These are phyloP conservation scores for Montipora capricornis DNA, from an alignment of 64 coral and sea anemone genomes.

Conservation along the genomic window DNA sequence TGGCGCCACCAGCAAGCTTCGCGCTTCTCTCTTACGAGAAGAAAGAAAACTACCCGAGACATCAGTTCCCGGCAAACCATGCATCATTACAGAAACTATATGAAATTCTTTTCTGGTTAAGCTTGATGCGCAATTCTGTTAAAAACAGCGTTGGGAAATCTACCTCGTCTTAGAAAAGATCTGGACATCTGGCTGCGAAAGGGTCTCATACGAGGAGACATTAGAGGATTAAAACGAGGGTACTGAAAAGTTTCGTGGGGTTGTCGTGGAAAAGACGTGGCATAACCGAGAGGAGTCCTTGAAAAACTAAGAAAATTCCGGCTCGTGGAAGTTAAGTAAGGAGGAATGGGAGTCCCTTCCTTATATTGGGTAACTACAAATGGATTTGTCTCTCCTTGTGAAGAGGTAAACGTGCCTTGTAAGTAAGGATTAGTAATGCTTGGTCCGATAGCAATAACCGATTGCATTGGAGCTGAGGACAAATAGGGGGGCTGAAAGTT, in stretches of 20 bases:
- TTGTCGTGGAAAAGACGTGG: neutral
- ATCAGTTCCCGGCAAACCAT: too few relatives aligned
- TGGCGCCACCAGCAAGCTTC: too few relatives aligned
- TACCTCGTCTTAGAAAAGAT: neutral
- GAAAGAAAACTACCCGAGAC: too few relatives aligned
- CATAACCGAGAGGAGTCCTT: neutral
- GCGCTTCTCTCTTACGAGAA: too few relatives aligned
- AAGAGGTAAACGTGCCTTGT: neutral
- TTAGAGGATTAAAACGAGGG: neutral
- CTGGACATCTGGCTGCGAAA: neutral
- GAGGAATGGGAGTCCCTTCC: neutral
- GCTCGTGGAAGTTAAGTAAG: neutral
- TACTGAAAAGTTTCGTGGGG: conserved; percentile 4
- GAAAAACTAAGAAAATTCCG: neutral
- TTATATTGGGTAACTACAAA: neutral
- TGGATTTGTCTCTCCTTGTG: neutral
- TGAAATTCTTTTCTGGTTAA: neutral
- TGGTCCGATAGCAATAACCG: neutral
- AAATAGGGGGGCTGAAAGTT: conserved; percentile 8
- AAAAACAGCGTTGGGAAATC: conserved; percentile 15
- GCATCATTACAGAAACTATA: too few relatives aligned
- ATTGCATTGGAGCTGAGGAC: neutral
- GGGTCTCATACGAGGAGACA: neutral
- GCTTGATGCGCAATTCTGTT: conserved; percentile 16
- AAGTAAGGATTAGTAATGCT: neutral